Evolutionary conservation across 2,888 invertebrate genomes (phyloP).

Genomic region (Adelognathus sp.): DNA sequence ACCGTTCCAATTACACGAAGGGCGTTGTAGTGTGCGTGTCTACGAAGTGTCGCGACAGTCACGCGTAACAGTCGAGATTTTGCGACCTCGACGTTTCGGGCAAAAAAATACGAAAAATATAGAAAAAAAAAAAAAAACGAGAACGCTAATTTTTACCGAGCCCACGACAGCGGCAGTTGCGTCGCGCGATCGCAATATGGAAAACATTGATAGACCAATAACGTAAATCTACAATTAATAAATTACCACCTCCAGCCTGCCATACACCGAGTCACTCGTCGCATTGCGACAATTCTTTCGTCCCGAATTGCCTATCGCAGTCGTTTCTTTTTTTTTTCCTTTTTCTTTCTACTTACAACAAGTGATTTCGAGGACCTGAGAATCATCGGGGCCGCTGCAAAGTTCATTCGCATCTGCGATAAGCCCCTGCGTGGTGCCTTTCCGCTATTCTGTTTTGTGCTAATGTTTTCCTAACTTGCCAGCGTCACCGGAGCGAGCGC

Average conservation of each 20-base stretch:
- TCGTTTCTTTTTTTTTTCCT: neutral
- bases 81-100: neutral
- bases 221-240: slow-evolving; percentile 38
- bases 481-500: too few species aligned
- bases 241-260: slow-evolving; percentile 27
- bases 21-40: too few species aligned
- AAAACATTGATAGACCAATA: slow-evolving; percentile 7
- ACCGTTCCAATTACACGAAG: neutral
- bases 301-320: neutral
- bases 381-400: neutral
- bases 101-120: neutral
- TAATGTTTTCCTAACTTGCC: neutral
- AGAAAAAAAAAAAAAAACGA: neutral
- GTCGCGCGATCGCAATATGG: slow-evolving; percentile 1
- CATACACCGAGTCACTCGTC: neutral
- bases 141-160: neutral
- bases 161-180: neutral
- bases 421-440: neutral
- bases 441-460: slow-evolving; percentile 7
- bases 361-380: slow-evolving; percentile 9
- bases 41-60: neutral
- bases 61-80: neutral
- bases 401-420: neutral
- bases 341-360: neutral
- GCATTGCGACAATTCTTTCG: neutral